phyloP scores from a whole-genome alignment of 2,888 invertebrate species.

The Uropetala carovei region DNA sequence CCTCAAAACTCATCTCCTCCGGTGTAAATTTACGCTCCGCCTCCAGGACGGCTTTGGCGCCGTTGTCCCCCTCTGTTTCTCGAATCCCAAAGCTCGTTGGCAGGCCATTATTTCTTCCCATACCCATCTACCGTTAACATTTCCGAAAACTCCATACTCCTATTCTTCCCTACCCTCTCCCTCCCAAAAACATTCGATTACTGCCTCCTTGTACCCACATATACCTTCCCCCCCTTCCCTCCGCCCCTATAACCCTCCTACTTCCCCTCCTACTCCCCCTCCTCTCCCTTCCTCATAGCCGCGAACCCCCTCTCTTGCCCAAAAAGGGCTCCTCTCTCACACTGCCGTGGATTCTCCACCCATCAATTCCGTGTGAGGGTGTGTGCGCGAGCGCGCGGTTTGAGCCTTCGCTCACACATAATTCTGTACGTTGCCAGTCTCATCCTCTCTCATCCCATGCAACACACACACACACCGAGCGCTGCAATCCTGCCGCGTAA shows the following conservation, averaged over 20 bases:
- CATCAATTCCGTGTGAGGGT: not conserved
- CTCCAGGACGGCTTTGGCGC: not conserved
- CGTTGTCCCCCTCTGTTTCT: constrained; percentile 17
- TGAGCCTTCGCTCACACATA: too few species aligned
- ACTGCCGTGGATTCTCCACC: not conserved
- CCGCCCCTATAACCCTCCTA: too few species aligned
- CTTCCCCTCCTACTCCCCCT: too few species aligned
- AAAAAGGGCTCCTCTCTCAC: not conserved
- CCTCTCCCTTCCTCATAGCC: too few species aligned
- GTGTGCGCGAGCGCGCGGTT: not conserved
- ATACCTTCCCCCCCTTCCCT: too few species aligned
- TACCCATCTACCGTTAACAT: not conserved
- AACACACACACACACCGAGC: not conserved
- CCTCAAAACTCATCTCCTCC: constrained; percentile 8
- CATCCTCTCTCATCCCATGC: not conserved
- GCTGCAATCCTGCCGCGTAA: constrained; percentile 1
- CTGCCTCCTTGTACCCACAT: too few species aligned
- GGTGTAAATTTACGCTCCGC: constrained; percentile 4
- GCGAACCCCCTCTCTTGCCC: too few species aligned
- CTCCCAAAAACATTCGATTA: too few species aligned
- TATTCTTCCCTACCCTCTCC: too few species aligned
- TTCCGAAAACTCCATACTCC: not conserved
- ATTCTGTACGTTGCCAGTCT: too few species aligned
- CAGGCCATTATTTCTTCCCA: not conserved
- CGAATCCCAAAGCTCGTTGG: constrained; percentile 6